Evolutionary conservation across 2,113 vertebrate genomes (phyloP), one percentile per base, ranked within the genome.

Genomic region (Crypturellus undulatus): DNA sequence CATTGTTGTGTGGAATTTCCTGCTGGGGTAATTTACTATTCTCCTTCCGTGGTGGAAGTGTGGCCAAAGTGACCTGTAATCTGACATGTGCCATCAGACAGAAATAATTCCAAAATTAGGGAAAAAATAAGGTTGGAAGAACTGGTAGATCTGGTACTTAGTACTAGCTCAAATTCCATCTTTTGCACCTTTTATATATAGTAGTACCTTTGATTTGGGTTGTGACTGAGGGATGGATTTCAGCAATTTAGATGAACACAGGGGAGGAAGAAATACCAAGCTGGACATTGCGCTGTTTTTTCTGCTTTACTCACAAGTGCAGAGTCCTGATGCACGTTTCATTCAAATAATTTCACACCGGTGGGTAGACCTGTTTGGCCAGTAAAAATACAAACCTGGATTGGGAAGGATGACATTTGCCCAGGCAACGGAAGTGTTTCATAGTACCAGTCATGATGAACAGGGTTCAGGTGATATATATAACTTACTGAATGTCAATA

Each of bases 301-400:
- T 58, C 25, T 52, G 28, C 42, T 87, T 68, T 84, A 22, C 62
- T 90, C 34, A 25, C 25, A 15, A 52, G 4, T 54, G 12, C 71
- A 59, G 43, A 79, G 54, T 84, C 60, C 65, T 81, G 82, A 80
- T 54, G 72, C 58, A 77, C 43, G 38, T 92, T 92, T 93, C 51
- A 71, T 90, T 94, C 60, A 65, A 86, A 81, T 63, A 79, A 15
- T 77, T 92, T 54, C 73, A 67, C 59, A 76, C n/a, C n/a, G 84
- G 12, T 79, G 43, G 15, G 58, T 89, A 91, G 72, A 76, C 94
- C 79, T 28, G 6, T 81, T 94, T 88, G 85, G 89, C 84, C 89
- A 43, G 43, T 43, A 43, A 43, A 47, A 47, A 47, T 47, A 47
- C 45, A 47, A 18, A 47, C 45, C 45, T 47, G 45, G 45, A 8